Base-by-base conservation (phyloP, 2,888 invertebrate species). In the Aproaerema taeniolella region DNA sequence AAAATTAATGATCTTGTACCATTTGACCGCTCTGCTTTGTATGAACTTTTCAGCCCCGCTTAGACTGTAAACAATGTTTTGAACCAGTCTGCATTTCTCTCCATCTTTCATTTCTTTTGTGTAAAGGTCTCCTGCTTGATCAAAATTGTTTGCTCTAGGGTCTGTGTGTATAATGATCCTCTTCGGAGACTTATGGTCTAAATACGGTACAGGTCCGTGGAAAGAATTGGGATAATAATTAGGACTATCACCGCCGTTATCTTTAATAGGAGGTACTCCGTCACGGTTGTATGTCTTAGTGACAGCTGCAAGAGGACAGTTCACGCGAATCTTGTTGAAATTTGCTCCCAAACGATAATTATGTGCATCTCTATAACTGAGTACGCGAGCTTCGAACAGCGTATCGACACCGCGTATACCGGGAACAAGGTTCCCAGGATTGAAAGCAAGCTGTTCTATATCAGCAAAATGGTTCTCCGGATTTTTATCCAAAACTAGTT, bases 161-260 rank as follows among this genome's bases (percentile, higher is more conserved):
- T 95, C 96, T 47, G 89, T 78, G 2, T 89, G 68, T 13, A 77
- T 66, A 61, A 90, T 90, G 26, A 88, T 76, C 3, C 90, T 75
- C 6, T 87, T 66, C 6, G 88, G 62, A 28, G 71, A 66, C 45
- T 87, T 86, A 11, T 90, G 91, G 2, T 89, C 85, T 16, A 89
- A 82, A 52, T 90, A 90, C 29, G 89, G 89, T 45, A 89, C 88
- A 0, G 97, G 95, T 0, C 97, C 98, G 47, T 89, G 85, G 70
- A 96, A 99, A 47, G 96, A 95, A 82, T 98, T 99, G 0, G 98
- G 98, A 77, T 90, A 96, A 68, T 98, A 99, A 75, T 98, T 98
- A 1, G 98, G 98, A 2, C 93, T 93, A 14, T 93, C 94, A 25
- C 89, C 91, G 72, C 95, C 94, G 65, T 96, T 97, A 53, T 93